Evolutionary conservation across 2,113 vertebrate genomes (phyloP).

Genomic region (Verasper variegatus): DNA sequence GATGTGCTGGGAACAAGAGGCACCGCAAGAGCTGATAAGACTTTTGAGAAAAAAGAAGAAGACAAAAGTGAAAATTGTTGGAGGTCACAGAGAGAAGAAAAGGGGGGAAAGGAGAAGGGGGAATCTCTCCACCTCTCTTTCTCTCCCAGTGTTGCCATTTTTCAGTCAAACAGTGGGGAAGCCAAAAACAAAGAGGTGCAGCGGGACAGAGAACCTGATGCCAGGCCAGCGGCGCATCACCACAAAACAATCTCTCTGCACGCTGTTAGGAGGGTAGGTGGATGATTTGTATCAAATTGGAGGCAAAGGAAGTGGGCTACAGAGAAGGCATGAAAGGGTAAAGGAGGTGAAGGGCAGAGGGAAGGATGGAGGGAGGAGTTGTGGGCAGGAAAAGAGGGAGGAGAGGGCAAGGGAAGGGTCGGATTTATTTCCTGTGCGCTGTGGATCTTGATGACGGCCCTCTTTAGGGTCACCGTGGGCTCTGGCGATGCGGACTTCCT

Average conservation of each 20-base stretch:
- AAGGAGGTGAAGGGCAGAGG: conserved; percentile 56
- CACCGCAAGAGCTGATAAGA: conserved; percentile 38
- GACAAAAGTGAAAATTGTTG: conserved; percentile 34
- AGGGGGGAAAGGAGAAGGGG: neutral
- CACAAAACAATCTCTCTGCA: conserved; percentile 2
- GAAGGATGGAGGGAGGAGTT: conserved; percentile 50
- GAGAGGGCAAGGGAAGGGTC: conserved; percentile 69
- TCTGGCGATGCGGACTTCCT: conserved; percentile 53
- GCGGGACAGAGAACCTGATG: conserved; percentile 7
- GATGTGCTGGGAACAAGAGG: conserved; percentile 63
- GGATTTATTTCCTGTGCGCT: conserved; percentile 72
- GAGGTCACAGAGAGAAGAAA: conserved; percentile 28
- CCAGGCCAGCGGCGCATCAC: conserved; percentile 14
- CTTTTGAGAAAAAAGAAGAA: conserved; percentile 1
- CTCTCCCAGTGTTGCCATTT: conserved; percentile 3
- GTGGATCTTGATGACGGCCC: conserved; percentile 65
- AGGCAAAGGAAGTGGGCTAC: conserved; percentile 33
- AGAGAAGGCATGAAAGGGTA: conserved; percentile 31
- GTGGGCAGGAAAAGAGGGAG: conserved; percentile 39
- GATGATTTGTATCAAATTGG: conserved; percentile 34
- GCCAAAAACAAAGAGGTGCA: conserved; percentile 28
- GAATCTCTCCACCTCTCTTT: conserved; percentile 8
- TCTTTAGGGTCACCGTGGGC: conserved; percentile 57
- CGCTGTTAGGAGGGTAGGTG: neutral
- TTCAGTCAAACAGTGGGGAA: conserved; percentile 15